phyloP scores from a whole-genome alignment of 30 jellyfish, hydroid and myxozoan species.

The Pelagia noctiluca region DNA sequence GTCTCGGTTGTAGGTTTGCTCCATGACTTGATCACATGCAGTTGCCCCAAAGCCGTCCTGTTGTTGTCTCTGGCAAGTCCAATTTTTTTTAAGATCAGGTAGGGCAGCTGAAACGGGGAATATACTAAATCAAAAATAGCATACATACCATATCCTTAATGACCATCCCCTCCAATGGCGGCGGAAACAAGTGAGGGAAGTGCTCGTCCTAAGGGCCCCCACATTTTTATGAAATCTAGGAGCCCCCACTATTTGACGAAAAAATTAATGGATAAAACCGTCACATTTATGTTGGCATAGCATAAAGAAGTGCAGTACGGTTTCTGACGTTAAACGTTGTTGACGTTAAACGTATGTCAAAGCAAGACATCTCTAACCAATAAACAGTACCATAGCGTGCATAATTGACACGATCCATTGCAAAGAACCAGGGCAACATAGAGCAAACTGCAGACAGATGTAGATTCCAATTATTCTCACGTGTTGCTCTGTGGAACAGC shows the following conservation, averaged over 20 bases:
- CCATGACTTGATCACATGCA: slow-evolving; percentile 66
- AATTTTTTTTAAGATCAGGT: slow-evolving; percentile 27
- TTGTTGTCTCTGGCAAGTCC: slow-evolving; percentile 66
- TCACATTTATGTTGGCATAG: no score
- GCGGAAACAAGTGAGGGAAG: no score
- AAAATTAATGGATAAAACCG: no score
- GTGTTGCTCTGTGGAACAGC: slow-evolving; percentile 74
- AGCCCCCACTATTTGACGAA: no score
- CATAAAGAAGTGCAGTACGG: neutral
- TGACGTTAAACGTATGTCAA: neutral
- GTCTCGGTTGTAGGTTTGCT: slow-evolving; percentile 52
- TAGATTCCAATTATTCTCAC: slow-evolving; percentile 71
- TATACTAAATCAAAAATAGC: neutral
- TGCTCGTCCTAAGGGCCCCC: no score
- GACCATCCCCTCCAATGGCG: no score
- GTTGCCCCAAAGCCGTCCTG: slow-evolving; percentile 39
- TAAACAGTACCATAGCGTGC: slow-evolving; percentile 72
- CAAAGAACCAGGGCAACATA: slow-evolving; percentile 88
- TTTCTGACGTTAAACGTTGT: no score
- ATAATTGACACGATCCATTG: slow-evolving; percentile 71
- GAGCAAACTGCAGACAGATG: slow-evolving; percentile 72
- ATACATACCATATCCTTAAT: no score
- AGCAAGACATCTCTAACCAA: slow-evolving; percentile 79
- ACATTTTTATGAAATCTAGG: no score
- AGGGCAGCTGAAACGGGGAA: slow-evolving; percentile 27